Conservation (phyloP, 2,113 vertebrate species). For the Ceratotherium simum region DNA sequence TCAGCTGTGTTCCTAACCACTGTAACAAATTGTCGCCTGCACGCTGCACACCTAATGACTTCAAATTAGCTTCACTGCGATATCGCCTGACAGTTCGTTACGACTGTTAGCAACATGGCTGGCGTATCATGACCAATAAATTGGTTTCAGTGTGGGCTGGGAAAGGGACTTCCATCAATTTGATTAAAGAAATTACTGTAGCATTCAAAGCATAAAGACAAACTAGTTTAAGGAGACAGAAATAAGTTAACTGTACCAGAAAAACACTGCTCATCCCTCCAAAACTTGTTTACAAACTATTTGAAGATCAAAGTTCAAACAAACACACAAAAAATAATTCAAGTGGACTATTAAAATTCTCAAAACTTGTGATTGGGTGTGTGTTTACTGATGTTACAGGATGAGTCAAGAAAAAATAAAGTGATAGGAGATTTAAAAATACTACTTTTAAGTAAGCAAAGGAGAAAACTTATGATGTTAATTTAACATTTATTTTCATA, state of each 20-base stretch:
- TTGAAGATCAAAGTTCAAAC: slow-evolving; percentile 73
- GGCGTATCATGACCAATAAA: slow-evolving; percentile 99
- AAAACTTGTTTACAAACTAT: slow-evolving; percentile 83
- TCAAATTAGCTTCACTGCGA: slow-evolving; percentile 99
- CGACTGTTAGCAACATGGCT: slow-evolving; percentile 99
- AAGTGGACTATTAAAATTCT: neutral
- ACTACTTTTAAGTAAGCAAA: neutral
- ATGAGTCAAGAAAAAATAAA: neutral
- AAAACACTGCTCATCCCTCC: slow-evolving; percentile 85
- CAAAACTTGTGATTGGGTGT: neutral
- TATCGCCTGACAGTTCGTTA: slow-evolving; percentile 99
- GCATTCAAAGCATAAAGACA: slow-evolving; percentile 93
- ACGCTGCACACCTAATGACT: slow-evolving; percentile 99
- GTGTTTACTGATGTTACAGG: neutral
- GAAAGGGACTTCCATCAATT: slow-evolving; percentile 97
- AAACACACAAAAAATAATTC: slow-evolving; percentile 70
- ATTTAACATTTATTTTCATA: neutral
- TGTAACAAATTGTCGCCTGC: slow-evolving; percentile 99
- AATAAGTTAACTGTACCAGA: slow-evolving; percentile 91
- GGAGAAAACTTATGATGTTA: neutral
- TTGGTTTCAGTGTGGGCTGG: slow-evolving; percentile 97
- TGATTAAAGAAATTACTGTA: slow-evolving; percentile 99
- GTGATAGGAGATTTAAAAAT: neutral
- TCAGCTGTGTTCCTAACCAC: slow-evolving; percentile 95
- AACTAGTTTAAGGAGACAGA: slow-evolving; percentile 91